A percentile compares a stretch with the other conserved stretches of the same genome.
Conservation (phyloP, 2,113 vertebrate species). For the Puntigrus tetrazona region DNA sequence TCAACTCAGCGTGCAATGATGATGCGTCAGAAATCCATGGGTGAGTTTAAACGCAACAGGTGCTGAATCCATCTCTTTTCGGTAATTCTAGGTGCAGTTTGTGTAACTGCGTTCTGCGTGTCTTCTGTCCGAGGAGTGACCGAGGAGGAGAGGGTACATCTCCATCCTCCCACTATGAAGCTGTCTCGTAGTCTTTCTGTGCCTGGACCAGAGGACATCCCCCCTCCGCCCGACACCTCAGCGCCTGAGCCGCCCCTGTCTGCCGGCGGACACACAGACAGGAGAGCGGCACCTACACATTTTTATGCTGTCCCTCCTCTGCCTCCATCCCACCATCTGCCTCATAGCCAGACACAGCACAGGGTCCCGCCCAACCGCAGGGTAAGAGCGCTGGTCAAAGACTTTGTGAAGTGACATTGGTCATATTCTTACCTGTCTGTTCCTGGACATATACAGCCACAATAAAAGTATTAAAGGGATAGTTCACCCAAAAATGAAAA, state of each 20-base stretch:
- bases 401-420: background rate
- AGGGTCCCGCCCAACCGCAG: constrained; percentile 46
- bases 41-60: constrained; percentile 67
- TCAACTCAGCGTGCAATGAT: constrained; percentile 83
- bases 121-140: constrained; percentile 74
- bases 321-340: constrained; percentile 70
- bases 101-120: constrained; percentile 1
- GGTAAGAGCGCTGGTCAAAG: constrained; percentile 9
- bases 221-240: constrained; percentile 87
- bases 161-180: constrained; percentile 87
- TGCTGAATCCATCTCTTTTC: background rate
- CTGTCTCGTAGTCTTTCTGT: constrained; percentile 89
- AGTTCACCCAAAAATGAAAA: too few relatives aligned
- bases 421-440: background rate
- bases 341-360: constrained; percentile 67
- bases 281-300: constrained; percentile 66
- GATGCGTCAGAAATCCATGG: constrained; percentile 89
- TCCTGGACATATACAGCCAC: background rate
- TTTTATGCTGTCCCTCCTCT: constrained; percentile 67
- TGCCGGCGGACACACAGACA: constrained; percentile 75
- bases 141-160: constrained; percentile 87
- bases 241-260: constrained; percentile 87
- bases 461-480: background rate
- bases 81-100: background rate
- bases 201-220: constrained; percentile 89